Evolutionary conservation across 1,140 invertebrate species (phyloP), one percentile per base, ranked within the genome.

Genomic region (Spodoptera frugiperda): DNA sequence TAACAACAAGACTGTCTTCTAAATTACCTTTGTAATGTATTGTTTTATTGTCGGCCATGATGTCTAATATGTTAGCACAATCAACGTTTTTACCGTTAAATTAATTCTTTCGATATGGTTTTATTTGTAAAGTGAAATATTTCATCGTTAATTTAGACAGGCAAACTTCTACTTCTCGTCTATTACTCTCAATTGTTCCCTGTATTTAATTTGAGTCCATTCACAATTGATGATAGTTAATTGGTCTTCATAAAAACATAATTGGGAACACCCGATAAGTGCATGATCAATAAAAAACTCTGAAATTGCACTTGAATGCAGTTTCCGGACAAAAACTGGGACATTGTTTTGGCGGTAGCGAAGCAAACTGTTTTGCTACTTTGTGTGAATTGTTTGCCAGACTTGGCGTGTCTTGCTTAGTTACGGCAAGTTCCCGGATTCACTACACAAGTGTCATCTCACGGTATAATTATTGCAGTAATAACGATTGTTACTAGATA

Each of bases 401-500:
- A 25, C 46, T 30, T 4, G 61, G 39, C 21, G 46, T 44, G 14
- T 65, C 39, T 21, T 25, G 25, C n/a, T 44, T 63, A 46, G 25
- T 44, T n/a, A 53, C 15, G n/a, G n/a, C 57, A n/a, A 1, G 57
- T 25, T 71, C 51, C 51, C 53, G 33, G 53, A 53, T 71, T 54
- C 68, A 54, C 57, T 33, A 61, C 51, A 71, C 68, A 71, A 71
- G 68, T 77, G 76, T 82, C 77, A 78, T 78, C 78, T 71, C 70
- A 71, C 53, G 76, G 59, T 61, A 67, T 77, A 71, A 80, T 82
- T 82, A 75, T 55, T 25, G 25, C 33, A 57, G 55, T 81, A 57
- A 81, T 75, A 55, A 71, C 12, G 49, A 70, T 70, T 25, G 25
- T 70, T 70, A 33, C 49, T 33, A 12, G 25, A 53, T 53, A 70